Evolutionary conservation across 2,797 vertebrate genomes (phyloP).

Genomic region (Megalops cyprinoides): DNA sequence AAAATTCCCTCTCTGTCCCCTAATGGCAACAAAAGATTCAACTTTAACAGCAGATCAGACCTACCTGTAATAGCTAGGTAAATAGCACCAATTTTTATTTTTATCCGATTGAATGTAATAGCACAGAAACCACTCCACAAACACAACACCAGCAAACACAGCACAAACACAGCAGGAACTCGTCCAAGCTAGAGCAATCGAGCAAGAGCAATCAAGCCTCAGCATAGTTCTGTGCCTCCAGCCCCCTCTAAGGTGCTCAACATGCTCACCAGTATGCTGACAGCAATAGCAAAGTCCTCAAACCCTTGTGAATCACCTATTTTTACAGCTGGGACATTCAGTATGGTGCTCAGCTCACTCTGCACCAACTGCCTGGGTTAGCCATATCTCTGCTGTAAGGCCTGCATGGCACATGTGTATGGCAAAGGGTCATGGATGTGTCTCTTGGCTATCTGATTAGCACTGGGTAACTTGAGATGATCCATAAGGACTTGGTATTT

Average conservation of each 20-base stretch:
- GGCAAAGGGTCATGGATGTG: conserved; percentile 21
- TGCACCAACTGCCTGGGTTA: conserved; percentile 31
- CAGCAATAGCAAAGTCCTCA: conserved; percentile 26
- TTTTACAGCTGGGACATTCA: conserved; percentile 21
- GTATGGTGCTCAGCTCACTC: conserved; percentile 14
- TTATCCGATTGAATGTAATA: too few species aligned
- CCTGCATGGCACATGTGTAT: conserved; percentile 21
- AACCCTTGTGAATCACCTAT: conserved; percentile 24
- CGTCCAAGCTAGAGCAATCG: too few species aligned
- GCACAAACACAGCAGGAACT: too few species aligned
- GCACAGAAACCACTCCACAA: too few species aligned
- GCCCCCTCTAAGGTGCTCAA: conserved; percentile 13
- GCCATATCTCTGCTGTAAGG: conserved; percentile 22
- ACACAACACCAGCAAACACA: too few species aligned
- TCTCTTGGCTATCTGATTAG: not conserved
- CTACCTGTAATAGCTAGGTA: too few species aligned
- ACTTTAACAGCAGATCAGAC: too few species aligned
- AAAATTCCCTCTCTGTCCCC: too few species aligned
- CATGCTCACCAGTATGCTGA: conserved; percentile 26
- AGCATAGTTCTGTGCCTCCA: not conserved
- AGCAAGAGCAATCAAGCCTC: too few species aligned
- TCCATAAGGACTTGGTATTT: conserved; percentile 32
- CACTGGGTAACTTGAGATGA: conserved; percentile 22
- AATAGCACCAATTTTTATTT: too few species aligned
- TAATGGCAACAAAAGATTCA: too few species aligned